Conservation (phyloP, 1,140 invertebrate species). For the Pogonus chalceus region DNA sequence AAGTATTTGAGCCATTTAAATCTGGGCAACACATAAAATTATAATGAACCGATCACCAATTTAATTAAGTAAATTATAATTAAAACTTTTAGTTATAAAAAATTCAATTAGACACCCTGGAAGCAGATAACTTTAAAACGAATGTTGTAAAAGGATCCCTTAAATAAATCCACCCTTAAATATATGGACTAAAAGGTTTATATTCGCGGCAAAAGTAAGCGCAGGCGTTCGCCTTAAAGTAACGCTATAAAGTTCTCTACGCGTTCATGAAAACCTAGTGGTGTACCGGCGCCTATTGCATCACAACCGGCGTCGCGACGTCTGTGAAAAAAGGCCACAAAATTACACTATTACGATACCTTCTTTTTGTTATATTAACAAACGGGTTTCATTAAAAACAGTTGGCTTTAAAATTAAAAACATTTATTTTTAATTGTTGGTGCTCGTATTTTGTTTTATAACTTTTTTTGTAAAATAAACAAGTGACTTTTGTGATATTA, state of each 20-base stretch:
- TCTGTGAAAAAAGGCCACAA: background rate
- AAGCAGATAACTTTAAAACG: background rate
- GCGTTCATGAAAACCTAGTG: background rate
- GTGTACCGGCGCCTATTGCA: background rate
- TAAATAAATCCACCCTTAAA: background rate
- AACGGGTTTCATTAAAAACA: too few species aligned
- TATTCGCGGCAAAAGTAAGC: background rate
- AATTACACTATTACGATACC: background rate
- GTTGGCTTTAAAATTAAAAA: too few species aligned
- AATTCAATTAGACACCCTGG: background rate
- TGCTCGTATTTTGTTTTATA: too few species aligned
- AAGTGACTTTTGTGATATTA: too few species aligned
- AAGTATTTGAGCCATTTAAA: too few species aligned
- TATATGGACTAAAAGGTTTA: background rate
- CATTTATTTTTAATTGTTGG: too few species aligned
- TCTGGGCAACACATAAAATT: too few species aligned
- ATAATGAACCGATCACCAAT: background rate
- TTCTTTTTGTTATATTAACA: too few species aligned
- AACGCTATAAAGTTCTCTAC: background rate
- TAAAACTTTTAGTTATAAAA: background rate
- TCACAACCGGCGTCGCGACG: background rate
- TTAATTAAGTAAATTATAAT: background rate
- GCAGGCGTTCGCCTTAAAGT: slow-evolving; percentile 1
- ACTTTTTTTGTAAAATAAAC: too few species aligned
- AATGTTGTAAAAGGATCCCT: background rate